Evolutionary conservation across 2,113 vertebrate species (phyloP), one percentile per base, ranked within the genome.

Genomic region (Loxodonta africana): DNA sequence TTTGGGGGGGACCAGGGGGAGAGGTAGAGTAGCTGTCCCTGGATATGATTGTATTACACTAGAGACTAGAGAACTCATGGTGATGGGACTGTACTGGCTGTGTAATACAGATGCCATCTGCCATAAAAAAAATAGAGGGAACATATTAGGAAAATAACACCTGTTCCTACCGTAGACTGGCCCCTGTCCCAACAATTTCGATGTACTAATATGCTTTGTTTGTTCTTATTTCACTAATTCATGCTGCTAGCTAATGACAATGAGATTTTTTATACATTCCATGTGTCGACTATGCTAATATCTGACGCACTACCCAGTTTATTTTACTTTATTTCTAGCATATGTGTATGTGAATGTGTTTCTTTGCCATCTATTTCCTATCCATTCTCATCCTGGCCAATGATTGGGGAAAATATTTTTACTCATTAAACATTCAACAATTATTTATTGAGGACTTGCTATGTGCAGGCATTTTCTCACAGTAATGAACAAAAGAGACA

Each of bases 101-200:
- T 48, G 90, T 85, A 71, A 46, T 63, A 37, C 8, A 94, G 57
- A 44, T 9, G 57, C 76, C 86, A 94, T 97, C 86, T 97, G 94
- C 46, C n/a, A 4, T 26, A n/a, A n/a, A n/a, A n/a, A n/a, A n/a
- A n/a, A n/a, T n/a, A 15, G 37, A 90, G 67, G 73, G 46, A 94
- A 60, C 53, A 41, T 46, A 63, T 80, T 41, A 95, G 71, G n/a
- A 88, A 53, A 62, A 65, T 65, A 73, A 89, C 91, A 91, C 88
- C 77, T 96, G 82, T 80, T 81, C 85, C 80, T 71, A 14, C 0
- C 0, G 83, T 78, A 84, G 20, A 37, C 28, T 87, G 92, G 51
- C 51, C 93, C 28, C 51, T 92, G 82, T 28, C 48, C 85, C n/a
- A 82, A n/a, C 74, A 63, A 73, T 48, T 87, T 62, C 71, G 8